Conservation (phyloP, 2,113 vertebrate genomes). For the Oxyura jamaicensis region DNA sequence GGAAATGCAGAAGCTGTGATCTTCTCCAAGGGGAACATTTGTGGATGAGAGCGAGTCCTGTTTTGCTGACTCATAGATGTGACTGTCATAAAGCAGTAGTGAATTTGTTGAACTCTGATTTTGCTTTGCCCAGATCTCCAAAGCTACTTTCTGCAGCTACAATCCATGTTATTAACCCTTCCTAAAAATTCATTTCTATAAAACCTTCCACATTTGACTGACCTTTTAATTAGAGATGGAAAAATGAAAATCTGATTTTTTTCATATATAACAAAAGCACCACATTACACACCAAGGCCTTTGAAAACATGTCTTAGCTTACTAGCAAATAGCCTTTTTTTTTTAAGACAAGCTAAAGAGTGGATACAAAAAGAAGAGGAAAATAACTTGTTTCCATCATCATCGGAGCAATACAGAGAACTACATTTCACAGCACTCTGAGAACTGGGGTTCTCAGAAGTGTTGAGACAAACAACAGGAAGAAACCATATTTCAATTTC, state of each 20-base stretch:
- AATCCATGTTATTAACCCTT: not conserved
- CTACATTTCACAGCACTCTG: not conserved
- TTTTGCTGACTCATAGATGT: constrained; percentile 44
- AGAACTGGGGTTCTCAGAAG: not conserved
- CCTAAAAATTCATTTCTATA: not conserved
- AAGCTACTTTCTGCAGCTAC: not conserved
- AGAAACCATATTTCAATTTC: constrained; percentile 29
- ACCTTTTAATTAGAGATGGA: not conserved
- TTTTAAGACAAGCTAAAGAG: not conserved
- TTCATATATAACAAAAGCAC: not conserved
- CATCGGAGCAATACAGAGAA: not conserved
- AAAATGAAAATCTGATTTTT: not conserved
- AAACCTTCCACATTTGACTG: not conserved
- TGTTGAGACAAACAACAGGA: not conserved
- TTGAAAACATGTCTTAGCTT: not conserved
- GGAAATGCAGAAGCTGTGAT: not conserved
- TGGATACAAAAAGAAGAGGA: not conserved
- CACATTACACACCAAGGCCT: not conserved
- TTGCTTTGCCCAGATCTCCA: not conserved
- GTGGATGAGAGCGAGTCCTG: not conserved
- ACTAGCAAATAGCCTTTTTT: not conserved
- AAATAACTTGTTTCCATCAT: not conserved
- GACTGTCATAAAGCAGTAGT: not conserved
- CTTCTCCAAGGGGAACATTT: not conserved
- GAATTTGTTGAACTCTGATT: not conserved